phyloP scores from a whole-genome alignment of 2,888 invertebrate genomes.

The Rotaria magnacalcarata region DNA sequence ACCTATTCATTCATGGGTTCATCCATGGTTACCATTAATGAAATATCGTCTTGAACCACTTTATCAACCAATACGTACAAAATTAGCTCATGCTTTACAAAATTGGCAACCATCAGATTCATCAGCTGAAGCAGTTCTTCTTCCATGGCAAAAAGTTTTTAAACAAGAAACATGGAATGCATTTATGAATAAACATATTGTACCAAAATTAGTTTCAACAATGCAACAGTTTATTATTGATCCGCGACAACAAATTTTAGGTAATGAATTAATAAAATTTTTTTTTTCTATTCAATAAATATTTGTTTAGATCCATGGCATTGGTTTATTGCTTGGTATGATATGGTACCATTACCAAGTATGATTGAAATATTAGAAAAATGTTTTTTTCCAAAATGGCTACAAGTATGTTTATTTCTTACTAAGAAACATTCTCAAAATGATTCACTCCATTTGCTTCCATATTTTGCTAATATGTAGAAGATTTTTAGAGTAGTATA shows the following conservation, averaged over 20 bases:
- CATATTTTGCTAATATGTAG: too few species aligned
- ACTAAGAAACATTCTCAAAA: too few species aligned
- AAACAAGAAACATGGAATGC: slow-evolving; percentile 68
- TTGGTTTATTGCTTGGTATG: slow-evolving; percentile 89
- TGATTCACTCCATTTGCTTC: too few species aligned
- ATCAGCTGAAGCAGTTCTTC: slow-evolving; percentile 82
- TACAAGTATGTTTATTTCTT: slow-evolving; percentile 47
- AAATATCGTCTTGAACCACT: slow-evolving; percentile 66
- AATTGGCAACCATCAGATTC: slow-evolving; percentile 91
- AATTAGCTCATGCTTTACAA: slow-evolving; percentile 78
- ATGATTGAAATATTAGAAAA: slow-evolving; percentile 78
- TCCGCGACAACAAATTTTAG: slow-evolving; percentile 54
- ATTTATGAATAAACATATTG: slow-evolving; percentile 72
- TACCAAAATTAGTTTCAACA: slow-evolving; percentile 57
- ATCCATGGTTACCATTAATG: slow-evolving; percentile 86
- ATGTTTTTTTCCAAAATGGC: slow-evolving; percentile 78
- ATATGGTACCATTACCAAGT: slow-evolving; percentile 72
- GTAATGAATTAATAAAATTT: slow-evolving; percentile 52
- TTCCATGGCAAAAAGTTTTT: slow-evolving; percentile 79
- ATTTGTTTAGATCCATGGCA: slow-evolving; percentile 73
- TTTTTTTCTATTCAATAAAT: neutral
- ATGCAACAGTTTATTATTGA: slow-evolving; percentile 57
- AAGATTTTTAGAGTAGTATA: too few species aligned
- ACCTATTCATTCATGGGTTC: slow-evolving; percentile 91
- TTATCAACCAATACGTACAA: slow-evolving; percentile 84